Evolutionary conservation across 2,113 vertebrate genomes (phyloP), one percentile per base, ranked within the genome.

Genomic region (Guaruba guarouba): DNA sequence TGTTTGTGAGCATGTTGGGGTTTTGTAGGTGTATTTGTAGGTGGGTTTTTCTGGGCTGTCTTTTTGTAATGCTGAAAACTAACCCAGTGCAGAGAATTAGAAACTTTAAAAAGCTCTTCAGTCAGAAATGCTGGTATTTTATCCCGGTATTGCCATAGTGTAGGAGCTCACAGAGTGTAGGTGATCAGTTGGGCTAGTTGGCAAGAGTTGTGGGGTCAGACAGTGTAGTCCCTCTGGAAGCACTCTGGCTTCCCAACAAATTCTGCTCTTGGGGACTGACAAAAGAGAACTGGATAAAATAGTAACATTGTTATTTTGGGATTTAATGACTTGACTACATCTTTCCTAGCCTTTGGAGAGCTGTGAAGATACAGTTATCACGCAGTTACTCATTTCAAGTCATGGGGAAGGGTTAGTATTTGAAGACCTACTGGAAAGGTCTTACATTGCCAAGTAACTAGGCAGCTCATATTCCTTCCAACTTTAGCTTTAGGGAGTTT

Each of bases 91-190:
- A 71, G 68, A 78, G 76, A 80, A 82, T 41, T 2, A 37, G 35
- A 75, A 76, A 24, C 15, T 69, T 85, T 35, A 3, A 22, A 8
- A 83, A 83, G 12, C 15, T 83, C 14, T 71, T 71, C 35, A n/a
- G 27, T 82, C 33, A 81, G 71, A 70, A 69, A 61, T 54, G 14
- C 39, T 71, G 59, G 2, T 80, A 6, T 67, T 35, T 71, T 80
- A 20, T 39, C 67, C 4, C 33, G 59, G 10, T n/a, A 37, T 41
- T 70, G 43, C 43, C 33, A 8, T 15, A 44, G 29, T 0, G 0
- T 44, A 41, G n/a, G 39, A 75, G 29, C 35, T 88, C 14, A 35
- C 17, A 57, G 59, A 24, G 13, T 17, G 17, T 23, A 39, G 37
- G 10, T 44, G 35, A 13, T 57, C 37, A 54, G 12, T 25, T 54